Conservation (phyloP, 2,888 invertebrate genomes). For the Theodoxus fluviatilis region DNA sequence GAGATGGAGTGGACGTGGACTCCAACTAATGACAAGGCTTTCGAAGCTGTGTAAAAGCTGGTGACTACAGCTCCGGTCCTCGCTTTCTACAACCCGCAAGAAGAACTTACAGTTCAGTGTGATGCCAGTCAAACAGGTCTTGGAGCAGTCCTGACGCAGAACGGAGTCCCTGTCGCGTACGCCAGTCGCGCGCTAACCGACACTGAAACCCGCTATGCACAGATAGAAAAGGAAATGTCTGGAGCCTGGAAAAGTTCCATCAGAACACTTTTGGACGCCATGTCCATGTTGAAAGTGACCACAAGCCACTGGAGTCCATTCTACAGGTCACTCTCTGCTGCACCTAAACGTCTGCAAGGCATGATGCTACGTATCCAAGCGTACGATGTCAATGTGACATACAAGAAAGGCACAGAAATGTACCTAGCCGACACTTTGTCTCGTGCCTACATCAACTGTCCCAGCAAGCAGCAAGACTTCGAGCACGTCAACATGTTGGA, state of each 20-base stretch:
- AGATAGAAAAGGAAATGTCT: constrained; percentile 44
- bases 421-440: constrained; percentile 32
- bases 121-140: constrained; percentile 35
- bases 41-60: constrained; percentile 28
- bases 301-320: constrained; percentile 37
- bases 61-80: constrained; percentile 29
- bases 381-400: constrained; percentile 32
- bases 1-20: constrained; percentile 29
- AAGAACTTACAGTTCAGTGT: constrained; percentile 29
- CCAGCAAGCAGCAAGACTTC: too few species aligned
- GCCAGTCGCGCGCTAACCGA: constrained; percentile 33
- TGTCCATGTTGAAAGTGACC: constrained; percentile 33
- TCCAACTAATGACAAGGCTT: constrained; percentile 31
- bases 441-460: too few species aligned
- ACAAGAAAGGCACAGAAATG: constrained; percentile 33
- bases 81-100: constrained; percentile 27
- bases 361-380: constrained; percentile 38
- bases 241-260: constrained; percentile 34
- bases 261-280: constrained; percentile 34
- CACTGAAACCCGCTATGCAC: constrained; percentile 36
- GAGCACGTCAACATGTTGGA: too few species aligned
- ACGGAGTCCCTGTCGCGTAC: constrained; percentile 36
- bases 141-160: constrained; percentile 37
- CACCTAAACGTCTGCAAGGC: constrained; percentile 37
- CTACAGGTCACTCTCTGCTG: constrained; percentile 32